phyloP scores from a whole-genome alignment of 2,113 vertebrate genomes.

The Pelmatolapia mariae region DNA sequence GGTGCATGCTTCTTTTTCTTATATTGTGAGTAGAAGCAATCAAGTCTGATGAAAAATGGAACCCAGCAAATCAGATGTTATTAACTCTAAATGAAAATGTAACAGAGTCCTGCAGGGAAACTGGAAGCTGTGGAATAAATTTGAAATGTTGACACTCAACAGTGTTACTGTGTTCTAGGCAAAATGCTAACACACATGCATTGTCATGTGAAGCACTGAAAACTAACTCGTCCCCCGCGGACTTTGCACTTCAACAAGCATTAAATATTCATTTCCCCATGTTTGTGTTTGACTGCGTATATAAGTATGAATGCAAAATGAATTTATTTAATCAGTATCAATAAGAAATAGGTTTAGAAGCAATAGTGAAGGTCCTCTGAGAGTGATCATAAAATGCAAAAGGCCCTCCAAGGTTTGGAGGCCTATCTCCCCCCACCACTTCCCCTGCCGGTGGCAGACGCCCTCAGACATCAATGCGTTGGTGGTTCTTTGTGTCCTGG shows the following conservation, averaged over 20 bases:
- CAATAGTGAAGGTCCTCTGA: not conserved
- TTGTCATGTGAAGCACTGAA: not conserved
- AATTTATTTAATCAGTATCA: slow-evolving; percentile 29
- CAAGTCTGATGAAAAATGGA: not conserved
- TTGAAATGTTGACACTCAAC: not conserved
- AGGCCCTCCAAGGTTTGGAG: too few relatives aligned
- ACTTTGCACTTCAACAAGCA: not conserved
- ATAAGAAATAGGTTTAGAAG: slow-evolving; percentile 22
- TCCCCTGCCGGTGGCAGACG: too few relatives aligned
- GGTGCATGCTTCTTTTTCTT: not conserved
- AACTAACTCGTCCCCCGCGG: not conserved
- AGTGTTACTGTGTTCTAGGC: not conserved
- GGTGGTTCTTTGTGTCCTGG: too few relatives aligned
- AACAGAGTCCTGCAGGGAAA: not conserved
- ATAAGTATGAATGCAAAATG: slow-evolving; percentile 5
- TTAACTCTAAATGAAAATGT: not conserved
- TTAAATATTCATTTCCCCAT: slow-evolving; percentile 23
- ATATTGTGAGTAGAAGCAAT: not conserved
- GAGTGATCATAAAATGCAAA: slow-evolving; percentile 1
- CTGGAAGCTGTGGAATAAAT: not conserved
- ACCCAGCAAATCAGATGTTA: not conserved
- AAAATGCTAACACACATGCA: not conserved
- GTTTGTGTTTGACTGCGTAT: not conserved
- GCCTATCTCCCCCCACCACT: too few relatives aligned
- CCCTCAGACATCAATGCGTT: too few relatives aligned